Base-by-base conservation (phyloP, 2,797 vertebrate genomes). In the Cephalopachus bancanus region DNA sequence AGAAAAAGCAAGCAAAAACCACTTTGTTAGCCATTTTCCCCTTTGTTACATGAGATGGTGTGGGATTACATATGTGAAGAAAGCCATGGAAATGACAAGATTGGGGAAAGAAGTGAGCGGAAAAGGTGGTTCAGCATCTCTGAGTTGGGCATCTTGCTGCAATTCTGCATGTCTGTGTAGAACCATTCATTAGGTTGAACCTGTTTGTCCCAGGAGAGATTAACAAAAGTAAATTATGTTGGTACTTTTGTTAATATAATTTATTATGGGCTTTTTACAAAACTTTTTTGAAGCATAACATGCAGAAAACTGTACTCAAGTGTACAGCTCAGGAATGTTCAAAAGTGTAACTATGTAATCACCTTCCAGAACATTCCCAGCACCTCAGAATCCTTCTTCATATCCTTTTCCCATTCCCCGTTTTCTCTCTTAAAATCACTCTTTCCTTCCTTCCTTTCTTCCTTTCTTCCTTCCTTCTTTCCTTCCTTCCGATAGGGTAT, bases 31-130 rank as follows among this genome's bases (percentile, higher is more conserved):
- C n/a, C 10, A 12, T 76, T 76, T 93, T 53, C 16, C 22, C n/a
- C 65, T 60, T 96, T 89, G 60, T 89, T 91, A 75, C 10, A 55
- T 88, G 79, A 88, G 24, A 64, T 55, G n/a, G 3, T 87, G 19
- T 65, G 75, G 30, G n/a, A 80, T 28, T 81, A 65, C 30, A 11
- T 95, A 20, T 10, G 24, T 75, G 75, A 71, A 59, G 44, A 59
- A 51, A 65, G 81, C 44, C 28, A 22, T 7, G 22, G 33, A 26
- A 26, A 79, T 92, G 53, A 74, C 74, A 92, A 60, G 62, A 80
- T 37, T 74, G 19, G 19, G 65, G 17, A 60, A 69, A n/a, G 51
- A 93, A 75, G 20, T 83, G 71, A 28, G 19, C 24, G 1, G 10
- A 4, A 55, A 88, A 79, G 65, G 83, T 67, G 64, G 44, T 3